Percentiles rank a stretch among this genome's conserved stretches.
Conservation (phyloP, 2,113 vertebrate species). For the Tringa solitaria region DNA sequence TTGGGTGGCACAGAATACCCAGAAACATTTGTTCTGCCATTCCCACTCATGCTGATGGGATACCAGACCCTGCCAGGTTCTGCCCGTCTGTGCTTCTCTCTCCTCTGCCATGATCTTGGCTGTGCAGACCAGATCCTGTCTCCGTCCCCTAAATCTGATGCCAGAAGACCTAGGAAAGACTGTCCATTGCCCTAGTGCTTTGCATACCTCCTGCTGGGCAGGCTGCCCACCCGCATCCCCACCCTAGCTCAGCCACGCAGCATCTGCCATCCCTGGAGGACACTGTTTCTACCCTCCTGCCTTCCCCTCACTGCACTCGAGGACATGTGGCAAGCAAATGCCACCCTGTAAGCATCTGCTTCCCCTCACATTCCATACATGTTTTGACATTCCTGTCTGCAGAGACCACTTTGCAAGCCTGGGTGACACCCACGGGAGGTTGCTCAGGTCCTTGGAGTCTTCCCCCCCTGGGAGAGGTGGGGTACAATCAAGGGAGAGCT, state of each 20-base stretch:
- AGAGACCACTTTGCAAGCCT: neutral
- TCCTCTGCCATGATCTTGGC: neutral
- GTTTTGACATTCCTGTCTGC: neutral
- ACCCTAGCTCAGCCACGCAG: neutral
- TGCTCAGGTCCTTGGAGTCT: neutral
- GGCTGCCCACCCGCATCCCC: neutral
- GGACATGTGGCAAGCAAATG: neutral
- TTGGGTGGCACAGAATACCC: neutral
- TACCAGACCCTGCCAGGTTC: neutral
- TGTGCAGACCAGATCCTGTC: neutral
- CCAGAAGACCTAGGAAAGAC: neutral
- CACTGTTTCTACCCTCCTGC: neutral
- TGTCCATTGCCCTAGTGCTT: neutral
- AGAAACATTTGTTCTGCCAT: neutral
- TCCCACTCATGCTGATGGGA: neutral
- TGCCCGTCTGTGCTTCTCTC: neutral
- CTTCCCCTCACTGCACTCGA: neutral
- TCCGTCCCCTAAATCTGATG: neutral
- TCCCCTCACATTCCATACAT: neutral
- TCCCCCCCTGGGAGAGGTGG: neutral
- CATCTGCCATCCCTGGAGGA: neutral
- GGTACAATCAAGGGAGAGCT: neutral
- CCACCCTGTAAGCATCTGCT: neutral
- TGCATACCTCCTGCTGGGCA: neutral
- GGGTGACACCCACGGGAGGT: rapidly evolving